Conservation (phyloP, 1,140 invertebrate species). For the Megalopta genalis region DNA sequence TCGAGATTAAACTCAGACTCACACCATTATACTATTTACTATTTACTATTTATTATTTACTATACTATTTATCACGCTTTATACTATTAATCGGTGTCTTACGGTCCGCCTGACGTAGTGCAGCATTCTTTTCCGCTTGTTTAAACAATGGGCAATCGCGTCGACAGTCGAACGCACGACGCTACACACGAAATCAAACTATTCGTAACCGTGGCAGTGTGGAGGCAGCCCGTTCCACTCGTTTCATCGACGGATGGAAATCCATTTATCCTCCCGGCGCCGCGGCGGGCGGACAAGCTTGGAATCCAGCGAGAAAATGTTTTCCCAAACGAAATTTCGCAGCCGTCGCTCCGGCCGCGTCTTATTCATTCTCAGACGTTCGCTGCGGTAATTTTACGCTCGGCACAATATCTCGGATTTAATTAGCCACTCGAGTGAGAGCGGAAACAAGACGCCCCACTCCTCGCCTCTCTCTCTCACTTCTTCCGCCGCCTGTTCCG, state of each 20-base stretch:
- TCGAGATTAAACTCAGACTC: too few relatives aligned
- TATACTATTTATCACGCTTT: too few relatives aligned
- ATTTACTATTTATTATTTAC: too few relatives aligned
- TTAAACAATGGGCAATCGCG: too few relatives aligned
- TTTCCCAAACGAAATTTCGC: constrained; percentile 37
- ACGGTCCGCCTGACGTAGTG: too few relatives aligned
- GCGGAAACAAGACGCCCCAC: constrained; percentile 55
- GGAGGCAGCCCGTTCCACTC: too few relatives aligned
- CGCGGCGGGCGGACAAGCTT: constrained; percentile 5
- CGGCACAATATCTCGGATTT: constrained; percentile 59
- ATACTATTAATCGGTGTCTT: too few relatives aligned
- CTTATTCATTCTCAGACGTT: constrained; percentile 61
- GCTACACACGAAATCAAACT: neutral
- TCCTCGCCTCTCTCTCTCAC: neutral
- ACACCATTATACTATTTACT: too few relatives aligned
- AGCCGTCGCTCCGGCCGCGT: constrained; percentile 36
- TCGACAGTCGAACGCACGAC: too few relatives aligned
- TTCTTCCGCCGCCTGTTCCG: neutral
- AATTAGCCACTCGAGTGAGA: constrained; percentile 61
- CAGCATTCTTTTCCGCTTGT: too few relatives aligned
- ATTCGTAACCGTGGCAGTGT: neutral
- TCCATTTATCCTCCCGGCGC: constrained; percentile 14
- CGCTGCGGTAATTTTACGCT: constrained; percentile 60
- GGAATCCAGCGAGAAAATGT: constrained; percentile 9
- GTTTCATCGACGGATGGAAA: neutral